Percentiles rank a stretch among this genome's conserved stretches.
These are phyloP conservation scores for Cheilosia grossa DNA, from an alignment of 2,888 invertebrate species.

Conservation along the genomic window DNA sequence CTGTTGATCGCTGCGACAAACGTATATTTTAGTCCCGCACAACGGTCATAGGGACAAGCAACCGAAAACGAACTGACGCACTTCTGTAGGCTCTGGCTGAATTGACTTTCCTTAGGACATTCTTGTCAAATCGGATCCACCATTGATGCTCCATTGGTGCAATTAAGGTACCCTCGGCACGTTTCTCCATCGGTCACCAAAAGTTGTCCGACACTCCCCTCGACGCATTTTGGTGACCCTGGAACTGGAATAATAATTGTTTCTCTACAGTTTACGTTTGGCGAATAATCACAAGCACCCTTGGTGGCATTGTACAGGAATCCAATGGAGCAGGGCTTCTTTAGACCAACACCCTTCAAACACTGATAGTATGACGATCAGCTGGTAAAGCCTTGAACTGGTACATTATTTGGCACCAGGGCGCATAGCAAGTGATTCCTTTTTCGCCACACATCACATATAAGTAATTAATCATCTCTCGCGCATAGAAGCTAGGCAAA, in stretches of 20 bases:
- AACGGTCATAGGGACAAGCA: conserved; percentile 77
- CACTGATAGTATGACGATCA: conserved; percentile 78
- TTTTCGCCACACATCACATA: no score
- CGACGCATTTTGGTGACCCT: background rate
- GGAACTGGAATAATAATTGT: no score
- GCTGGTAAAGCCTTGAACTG: conserved; percentile 75
- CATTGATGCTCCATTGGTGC: conserved; percentile 32
- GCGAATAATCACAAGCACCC: conserved; percentile 74
- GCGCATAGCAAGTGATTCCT: no score
- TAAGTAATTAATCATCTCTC: no score
- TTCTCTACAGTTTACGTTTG: conserved; percentile 46
- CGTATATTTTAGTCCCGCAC: conserved; percentile 76
- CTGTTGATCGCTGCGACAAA: conserved; percentile 70
- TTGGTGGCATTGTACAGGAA: conserved; percentile 67
- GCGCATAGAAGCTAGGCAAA: no score
- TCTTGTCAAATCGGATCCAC: conserved; percentile 71
- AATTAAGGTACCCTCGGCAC: conserved; percentile 78
- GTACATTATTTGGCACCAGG: conserved; percentile 76
- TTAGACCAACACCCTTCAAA: conserved; percentile 72
- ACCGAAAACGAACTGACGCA: conserved; percentile 76
- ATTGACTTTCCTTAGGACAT: conserved; percentile 77
- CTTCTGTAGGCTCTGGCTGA: rapidly evolving
- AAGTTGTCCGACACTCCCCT: background rate
- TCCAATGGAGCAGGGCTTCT: conserved; percentile 28
- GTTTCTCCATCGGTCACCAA: conserved; percentile 66